Conservation (phyloP, 1,140 invertebrate genomes). For the Anthonomus grandis region DNA sequence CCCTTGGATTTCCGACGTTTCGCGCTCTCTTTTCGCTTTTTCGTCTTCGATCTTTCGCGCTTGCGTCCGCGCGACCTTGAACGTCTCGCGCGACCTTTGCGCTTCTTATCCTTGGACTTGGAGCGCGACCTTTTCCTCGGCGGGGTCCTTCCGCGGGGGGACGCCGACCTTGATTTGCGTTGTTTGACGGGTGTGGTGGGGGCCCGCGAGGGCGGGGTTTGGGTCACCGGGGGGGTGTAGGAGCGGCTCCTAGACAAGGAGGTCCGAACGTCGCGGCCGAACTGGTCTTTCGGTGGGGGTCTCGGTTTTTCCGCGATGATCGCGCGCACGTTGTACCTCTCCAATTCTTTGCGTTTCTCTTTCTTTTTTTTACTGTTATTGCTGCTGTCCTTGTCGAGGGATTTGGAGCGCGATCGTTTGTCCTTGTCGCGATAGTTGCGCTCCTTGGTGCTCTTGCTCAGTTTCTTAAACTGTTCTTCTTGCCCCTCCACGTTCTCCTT, state of each 20-base stretch:
- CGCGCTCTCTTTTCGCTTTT: slow-evolving; percentile 39
- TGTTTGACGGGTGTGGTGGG: slow-evolving; percentile 19
- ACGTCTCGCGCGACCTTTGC: slow-evolving; percentile 47
- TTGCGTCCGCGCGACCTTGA: slow-evolving; percentile 50
- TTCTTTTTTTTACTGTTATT: slow-evolving; percentile 55
- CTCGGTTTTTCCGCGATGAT: slow-evolving; percentile 68
- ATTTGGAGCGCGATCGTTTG: slow-evolving; percentile 30
- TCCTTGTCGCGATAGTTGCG: slow-evolving; percentile 74
- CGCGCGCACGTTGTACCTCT: slow-evolving; percentile 76
- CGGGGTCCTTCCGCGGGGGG: slow-evolving; percentile 42
- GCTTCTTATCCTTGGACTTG: slow-evolving; percentile 48
- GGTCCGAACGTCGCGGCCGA: slow-evolving; percentile 66
- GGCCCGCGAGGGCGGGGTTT: slow-evolving; percentile 29
- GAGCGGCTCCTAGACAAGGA: slow-evolving; percentile 40
- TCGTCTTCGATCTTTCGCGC: slow-evolving; percentile 47
- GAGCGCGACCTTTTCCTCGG: slow-evolving; percentile 37
- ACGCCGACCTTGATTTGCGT: slow-evolving; percentile 36
- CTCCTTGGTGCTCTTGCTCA: slow-evolving; percentile 75
- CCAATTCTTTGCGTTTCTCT: slow-evolving; percentile 74
- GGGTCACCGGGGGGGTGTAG: slow-evolving; percentile 22
- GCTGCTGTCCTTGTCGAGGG: slow-evolving; percentile 43
- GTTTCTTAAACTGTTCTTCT: slow-evolving; percentile 70
- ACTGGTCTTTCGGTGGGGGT: slow-evolving; percentile 67
- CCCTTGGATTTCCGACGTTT: slow-evolving; percentile 37
- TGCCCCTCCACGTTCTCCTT: slow-evolving; percentile 46